These are phyloP conservation scores for Drosophila austrosaltans DNA, from an alignment of 2,888 invertebrate genomes.

Conservation along the genomic window DNA sequence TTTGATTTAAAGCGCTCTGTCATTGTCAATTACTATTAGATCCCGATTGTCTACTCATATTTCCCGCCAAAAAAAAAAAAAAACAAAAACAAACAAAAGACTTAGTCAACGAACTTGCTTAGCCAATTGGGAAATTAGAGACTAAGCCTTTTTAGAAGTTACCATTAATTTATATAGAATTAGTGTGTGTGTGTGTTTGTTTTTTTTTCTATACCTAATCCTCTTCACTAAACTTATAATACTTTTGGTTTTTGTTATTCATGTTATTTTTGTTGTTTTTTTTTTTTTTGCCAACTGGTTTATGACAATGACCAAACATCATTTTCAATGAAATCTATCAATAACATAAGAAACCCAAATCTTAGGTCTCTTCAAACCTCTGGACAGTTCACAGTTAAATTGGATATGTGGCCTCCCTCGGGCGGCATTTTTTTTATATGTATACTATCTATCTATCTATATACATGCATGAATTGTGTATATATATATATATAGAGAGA, in stretches of 20 bases:
- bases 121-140: neutral
- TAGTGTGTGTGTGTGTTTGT: neutral
- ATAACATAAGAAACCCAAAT: slow-evolving; percentile 34
- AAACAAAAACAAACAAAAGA: slow-evolving; percentile 59
- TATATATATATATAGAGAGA: neutral
- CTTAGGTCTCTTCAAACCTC: slow-evolving; percentile 28
- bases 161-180: slow-evolving; percentile 9
- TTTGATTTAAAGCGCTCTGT: neutral
- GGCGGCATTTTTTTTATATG: slow-evolving; percentile 41
- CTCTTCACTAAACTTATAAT: neutral
- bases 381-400: slow-evolving; percentile 58
- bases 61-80: slow-evolving; percentile 45
- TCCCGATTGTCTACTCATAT: slow-evolving; percentile 6
- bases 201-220: neutral
- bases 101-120: slow-evolving; percentile 65
- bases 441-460: slow-evolving; percentile 7
- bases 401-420: slow-evolving; percentile 53
- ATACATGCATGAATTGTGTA: slow-evolving; percentile 3
- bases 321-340: slow-evolving; percentile 42
- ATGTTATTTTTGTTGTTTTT: slow-evolving; percentile 21
- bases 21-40: neutral
- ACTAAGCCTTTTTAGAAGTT: neutral
- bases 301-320: slow-evolving; percentile 42
- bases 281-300: slow-evolving; percentile 37
- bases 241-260: slow-evolving; percentile 25